Evolutionary conservation across 2,797 vertebrate genomes (phyloP).

Genomic region (Euthynnus affinis): DNA sequence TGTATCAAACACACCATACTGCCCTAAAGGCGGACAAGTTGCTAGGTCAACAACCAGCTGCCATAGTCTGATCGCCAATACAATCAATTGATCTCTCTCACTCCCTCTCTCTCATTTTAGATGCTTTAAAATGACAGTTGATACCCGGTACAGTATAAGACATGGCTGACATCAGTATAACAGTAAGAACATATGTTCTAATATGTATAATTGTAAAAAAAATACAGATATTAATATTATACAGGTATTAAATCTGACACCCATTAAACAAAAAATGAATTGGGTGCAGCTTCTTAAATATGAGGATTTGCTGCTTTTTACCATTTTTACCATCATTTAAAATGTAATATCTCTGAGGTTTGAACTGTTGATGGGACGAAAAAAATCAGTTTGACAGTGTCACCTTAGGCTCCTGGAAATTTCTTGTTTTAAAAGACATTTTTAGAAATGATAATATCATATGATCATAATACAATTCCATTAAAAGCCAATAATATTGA

Average conservation of each 20-base stretch:
- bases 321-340: background rate
- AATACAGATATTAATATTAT: no score
- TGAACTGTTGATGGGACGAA: no score
- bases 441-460: no score
- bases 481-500: background rate
- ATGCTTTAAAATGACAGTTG: conserved; percentile 13
- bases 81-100: conserved; percentile 35
- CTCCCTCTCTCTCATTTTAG: background rate
- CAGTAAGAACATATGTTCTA: background rate
- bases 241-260: background rate
- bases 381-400: background rate
- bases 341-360: background rate
- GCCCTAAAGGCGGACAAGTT: conserved; percentile 42
- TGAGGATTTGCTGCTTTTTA: background rate
- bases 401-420: no score
- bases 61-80: conserved; percentile 34
- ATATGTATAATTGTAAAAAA: no score
- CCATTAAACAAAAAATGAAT: background rate
- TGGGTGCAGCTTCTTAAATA: background rate
- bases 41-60: conserved; percentile 42
- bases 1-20: conserved; percentile 9
- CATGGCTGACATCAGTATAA: background rate
- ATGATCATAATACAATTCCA: background rate
- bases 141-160: background rate
- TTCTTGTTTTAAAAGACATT: no score